A percentile compares a stretch with the other conserved stretches of the same genome.
These are phyloP conservation scores for Lepetodrilus schrolli DNA, from an alignment of 2,888 invertebrate genomes.

Conservation along the genomic window DNA sequence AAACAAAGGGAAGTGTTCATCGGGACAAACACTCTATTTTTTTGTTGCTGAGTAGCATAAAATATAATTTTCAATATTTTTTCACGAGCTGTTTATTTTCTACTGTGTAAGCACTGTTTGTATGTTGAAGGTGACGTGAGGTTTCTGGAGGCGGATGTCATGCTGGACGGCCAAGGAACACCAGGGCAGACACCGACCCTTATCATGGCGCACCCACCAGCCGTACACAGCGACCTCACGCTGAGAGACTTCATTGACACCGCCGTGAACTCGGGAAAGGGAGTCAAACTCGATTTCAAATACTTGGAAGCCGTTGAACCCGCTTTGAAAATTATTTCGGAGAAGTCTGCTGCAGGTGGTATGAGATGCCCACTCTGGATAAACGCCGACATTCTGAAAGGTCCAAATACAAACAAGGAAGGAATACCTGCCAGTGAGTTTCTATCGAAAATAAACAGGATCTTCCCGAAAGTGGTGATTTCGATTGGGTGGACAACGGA, in stretches of 20 bases:
- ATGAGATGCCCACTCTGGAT: conserved; percentile 83
- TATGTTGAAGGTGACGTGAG: conserved; percentile 80
- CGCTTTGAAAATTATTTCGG: conserved; percentile 62
- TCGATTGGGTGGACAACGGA: conserved; percentile 91
- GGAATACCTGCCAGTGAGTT: conserved; percentile 83
- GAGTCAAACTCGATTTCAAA: conserved; percentile 92
- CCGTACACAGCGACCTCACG: conserved; percentile 83
- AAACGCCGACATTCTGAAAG: conserved; percentile 89
- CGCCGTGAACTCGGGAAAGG: conserved; percentile 77
- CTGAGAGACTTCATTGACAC: conserved; percentile 82
- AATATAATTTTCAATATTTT: too few relatives aligned
- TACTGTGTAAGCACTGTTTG: too few relatives aligned
- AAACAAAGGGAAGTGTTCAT: too few relatives aligned
- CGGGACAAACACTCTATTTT: too few relatives aligned
- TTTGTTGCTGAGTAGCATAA: too few relatives aligned
- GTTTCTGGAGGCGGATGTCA: conserved; percentile 91
- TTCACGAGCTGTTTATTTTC: too few relatives aligned
- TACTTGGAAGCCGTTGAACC: conserved; percentile 81
- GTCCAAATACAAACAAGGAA: conserved; percentile 80
- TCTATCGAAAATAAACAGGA: conserved; percentile 78
- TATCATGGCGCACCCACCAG: conserved; percentile 82
- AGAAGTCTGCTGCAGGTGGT: conserved; percentile 18
- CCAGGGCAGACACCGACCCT: conserved; percentile 79
- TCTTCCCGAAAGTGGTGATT: conserved; percentile 81
- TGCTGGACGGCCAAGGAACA: conserved; percentile 77